These are phyloP conservation scores for Lycocorax pyrrhopterus DNA, from an alignment of 2,113 vertebrate species.

Conservation along the genomic window DNA sequence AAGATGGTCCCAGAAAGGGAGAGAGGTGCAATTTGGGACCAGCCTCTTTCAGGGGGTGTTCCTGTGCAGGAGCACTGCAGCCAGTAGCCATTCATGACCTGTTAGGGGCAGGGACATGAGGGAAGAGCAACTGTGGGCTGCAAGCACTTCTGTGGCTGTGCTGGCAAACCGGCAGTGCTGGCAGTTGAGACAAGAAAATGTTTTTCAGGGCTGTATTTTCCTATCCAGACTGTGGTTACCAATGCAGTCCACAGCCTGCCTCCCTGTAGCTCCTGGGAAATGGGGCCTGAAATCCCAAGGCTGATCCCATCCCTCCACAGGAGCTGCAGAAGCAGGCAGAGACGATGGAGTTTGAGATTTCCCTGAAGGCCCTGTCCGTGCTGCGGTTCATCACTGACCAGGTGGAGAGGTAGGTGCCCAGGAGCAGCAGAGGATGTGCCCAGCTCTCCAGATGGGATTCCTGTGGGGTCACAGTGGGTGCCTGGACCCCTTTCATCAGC, in stretches of 20 bases:
- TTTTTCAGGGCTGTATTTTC: neutral
- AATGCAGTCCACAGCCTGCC: neutral
- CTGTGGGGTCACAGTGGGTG: fast-evolving
- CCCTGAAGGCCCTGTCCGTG: conserved; percentile 88
- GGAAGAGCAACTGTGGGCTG: neutral
- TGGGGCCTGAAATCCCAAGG: neutral
- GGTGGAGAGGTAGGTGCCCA: conserved; percentile 78
- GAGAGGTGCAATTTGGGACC: neutral
- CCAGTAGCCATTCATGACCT: fast-evolving
- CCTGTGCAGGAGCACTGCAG: neutral
- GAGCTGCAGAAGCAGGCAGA: conserved; percentile 83
- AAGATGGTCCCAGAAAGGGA: neutral
- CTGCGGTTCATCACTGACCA: conserved; percentile 90
- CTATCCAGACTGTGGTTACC: neutral
- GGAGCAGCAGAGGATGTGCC: neutral
- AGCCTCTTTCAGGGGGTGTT: neutral
- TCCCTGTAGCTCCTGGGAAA: neutral
- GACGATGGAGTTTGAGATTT: conserved; percentile 87
- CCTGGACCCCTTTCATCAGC: neutral
- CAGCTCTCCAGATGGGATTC: fast-evolving
- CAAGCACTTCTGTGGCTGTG: neutral
- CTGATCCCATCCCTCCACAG: conserved; percentile 57
- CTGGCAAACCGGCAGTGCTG: neutral
- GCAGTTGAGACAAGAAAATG: neutral
- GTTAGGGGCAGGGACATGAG: neutral